Conservation (phyloP, 2,888 invertebrate species). For the Flexamia atlantica region DNA sequence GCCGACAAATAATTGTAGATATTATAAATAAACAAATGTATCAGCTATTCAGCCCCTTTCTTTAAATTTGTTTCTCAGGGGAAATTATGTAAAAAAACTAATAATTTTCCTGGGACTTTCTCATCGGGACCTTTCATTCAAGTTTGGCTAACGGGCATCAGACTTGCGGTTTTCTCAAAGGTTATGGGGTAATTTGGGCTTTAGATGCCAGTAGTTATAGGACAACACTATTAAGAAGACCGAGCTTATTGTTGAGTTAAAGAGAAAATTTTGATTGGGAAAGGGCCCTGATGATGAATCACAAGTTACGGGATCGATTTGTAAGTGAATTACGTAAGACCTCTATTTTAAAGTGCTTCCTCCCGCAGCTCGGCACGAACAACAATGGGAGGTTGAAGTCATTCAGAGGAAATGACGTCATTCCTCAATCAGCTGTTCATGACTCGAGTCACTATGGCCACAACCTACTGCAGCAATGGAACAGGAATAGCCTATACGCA, state of each 20-base stretch:
- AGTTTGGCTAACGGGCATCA: no score
- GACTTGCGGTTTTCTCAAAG: neutral
- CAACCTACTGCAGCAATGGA: neutral
- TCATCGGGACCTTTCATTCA: no score
- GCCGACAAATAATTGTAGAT: no score
- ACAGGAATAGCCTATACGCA: neutral
- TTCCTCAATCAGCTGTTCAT: slow-evolving; percentile 7
- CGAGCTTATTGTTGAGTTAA: neutral
- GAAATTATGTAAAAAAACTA: no score
- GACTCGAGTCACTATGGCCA: neutral
- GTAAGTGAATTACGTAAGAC: neutral
- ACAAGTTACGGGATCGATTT: neutral
- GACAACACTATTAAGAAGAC: neutral
- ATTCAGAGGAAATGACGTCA: slow-evolving; percentile 15
- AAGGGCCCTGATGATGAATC: neutral
- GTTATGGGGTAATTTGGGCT: neutral
- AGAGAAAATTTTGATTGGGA: no score
- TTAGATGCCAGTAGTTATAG: neutral
- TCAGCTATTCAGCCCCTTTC: no score
- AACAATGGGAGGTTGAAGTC: neutral
- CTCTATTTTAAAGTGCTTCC: neutral
- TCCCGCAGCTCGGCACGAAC: neutral
- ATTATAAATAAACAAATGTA: no score
- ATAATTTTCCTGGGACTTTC: no score
- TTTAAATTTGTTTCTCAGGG: no score